These are phyloP conservation scores for Campoletis raptor DNA, from an alignment of 2,888 invertebrate species.

Conservation along the genomic window DNA sequence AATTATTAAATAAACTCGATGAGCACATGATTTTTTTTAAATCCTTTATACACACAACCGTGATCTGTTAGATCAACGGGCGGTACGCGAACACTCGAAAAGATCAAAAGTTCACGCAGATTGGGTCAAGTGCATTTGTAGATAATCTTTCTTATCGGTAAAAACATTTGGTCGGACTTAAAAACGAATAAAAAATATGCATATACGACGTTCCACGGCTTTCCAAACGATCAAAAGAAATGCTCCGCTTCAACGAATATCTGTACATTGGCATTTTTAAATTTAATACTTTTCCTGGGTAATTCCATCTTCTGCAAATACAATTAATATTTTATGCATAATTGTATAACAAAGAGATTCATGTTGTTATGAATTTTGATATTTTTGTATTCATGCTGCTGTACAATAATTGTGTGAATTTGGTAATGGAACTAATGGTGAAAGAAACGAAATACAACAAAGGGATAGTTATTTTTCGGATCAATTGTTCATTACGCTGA, in stretches of 20 bases:
- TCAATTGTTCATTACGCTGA: background rate
- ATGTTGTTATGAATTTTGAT: background rate
- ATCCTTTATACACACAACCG: background rate
- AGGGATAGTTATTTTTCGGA: background rate
- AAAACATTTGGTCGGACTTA: background rate
- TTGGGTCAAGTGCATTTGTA: conserved; percentile 17
- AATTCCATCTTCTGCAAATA: background rate
- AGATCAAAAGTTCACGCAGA: conserved; percentile 47
- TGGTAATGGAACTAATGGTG: background rate
- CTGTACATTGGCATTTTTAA: background rate
- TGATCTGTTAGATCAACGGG: background rate
- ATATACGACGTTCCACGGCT: background rate
- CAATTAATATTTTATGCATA: background rate
- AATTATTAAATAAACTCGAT: background rate
- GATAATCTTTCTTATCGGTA: conserved; percentile 31
- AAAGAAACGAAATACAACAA: background rate
- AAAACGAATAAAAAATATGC: conserved; percentile 8
- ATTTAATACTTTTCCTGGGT: background rate
- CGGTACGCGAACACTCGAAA: background rate
- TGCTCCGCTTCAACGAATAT: background rate
- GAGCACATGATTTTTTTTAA: background rate
- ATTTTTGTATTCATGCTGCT: background rate
- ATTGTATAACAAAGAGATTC: background rate
- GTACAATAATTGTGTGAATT: background rate
- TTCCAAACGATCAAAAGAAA: background rate